These are phyloP conservation scores for Solenopsis invicta DNA, from an alignment of 1,140 invertebrate species.

Conservation along the genomic window DNA sequence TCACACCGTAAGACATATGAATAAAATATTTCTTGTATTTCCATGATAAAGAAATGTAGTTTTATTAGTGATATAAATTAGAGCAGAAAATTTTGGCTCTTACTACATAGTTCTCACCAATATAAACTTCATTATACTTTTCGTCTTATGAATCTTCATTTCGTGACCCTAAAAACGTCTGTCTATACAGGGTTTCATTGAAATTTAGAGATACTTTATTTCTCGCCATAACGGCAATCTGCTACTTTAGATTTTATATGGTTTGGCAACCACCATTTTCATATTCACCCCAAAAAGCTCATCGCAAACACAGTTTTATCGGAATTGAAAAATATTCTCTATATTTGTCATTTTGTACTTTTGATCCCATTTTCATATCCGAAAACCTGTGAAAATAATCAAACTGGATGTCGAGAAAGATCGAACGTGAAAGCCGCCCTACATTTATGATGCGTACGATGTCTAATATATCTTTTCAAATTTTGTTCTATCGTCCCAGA, in stretches of 20 bases:
- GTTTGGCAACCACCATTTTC: not conserved
- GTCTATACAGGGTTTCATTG: not conserved
- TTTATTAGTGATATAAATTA: not conserved
- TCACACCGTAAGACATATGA: not conserved
- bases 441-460: not conserved
- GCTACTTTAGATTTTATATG: not conserved
- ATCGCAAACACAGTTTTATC: not conserved
- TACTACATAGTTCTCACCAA: not conserved
- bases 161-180: not conserved
- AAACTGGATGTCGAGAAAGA: not conserved
- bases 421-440: not conserved
- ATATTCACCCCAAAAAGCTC: not conserved
- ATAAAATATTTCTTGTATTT: conserved; percentile 4
- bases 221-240: not conserved
- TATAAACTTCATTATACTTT: not conserved
- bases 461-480: not conserved
- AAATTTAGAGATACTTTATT: not conserved
- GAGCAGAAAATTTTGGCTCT: not conserved
- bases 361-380: not conserved
- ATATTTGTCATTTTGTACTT: not conserved
- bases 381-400: not conserved
- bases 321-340: not conserved
- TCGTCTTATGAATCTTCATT: not conserved
- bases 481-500: not conserved
- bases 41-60: not conserved